phyloP scores from a whole-genome alignment of 2,113 vertebrate species.

The Rhipidura dahli region DNA sequence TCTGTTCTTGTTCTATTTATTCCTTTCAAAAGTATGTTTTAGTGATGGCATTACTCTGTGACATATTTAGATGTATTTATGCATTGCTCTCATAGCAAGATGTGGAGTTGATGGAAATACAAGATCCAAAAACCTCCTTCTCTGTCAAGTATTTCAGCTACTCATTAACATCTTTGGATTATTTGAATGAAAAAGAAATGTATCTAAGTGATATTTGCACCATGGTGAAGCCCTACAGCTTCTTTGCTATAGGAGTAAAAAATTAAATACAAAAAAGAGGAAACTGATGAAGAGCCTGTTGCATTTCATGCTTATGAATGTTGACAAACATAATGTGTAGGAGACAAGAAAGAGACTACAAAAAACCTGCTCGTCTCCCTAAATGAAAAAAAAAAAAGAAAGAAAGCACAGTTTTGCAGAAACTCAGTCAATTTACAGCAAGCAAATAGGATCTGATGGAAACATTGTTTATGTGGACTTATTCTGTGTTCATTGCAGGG shows the following conservation, averaged over 20 bases:
- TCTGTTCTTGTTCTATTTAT: background rate
- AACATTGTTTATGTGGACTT: background rate
- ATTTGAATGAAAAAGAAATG: background rate
- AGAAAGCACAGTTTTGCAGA: background rate
- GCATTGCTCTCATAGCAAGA: background rate
- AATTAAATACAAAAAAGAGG: background rate
- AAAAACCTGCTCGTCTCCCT: background rate
- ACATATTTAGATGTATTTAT: background rate
- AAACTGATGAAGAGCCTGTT: background rate
- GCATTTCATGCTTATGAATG: background rate
- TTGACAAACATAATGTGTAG: background rate
- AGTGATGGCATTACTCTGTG: background rate
- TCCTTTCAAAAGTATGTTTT: background rate
- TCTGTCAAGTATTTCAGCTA: background rate
- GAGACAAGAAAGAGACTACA: background rate
- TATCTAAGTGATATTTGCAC: background rate
- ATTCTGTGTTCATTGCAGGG: fast-evolving
- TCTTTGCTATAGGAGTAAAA: background rate
- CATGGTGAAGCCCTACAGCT: background rate
- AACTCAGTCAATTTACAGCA: background rate
- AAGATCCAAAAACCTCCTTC: background rate
- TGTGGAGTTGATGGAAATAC: background rate
- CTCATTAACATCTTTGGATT: background rate
- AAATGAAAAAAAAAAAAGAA: background rate
- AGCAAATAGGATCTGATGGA: background rate